phyloP scores from a whole-genome alignment of 2,113 vertebrate species.

The Microtus ochrogaster region DNA sequence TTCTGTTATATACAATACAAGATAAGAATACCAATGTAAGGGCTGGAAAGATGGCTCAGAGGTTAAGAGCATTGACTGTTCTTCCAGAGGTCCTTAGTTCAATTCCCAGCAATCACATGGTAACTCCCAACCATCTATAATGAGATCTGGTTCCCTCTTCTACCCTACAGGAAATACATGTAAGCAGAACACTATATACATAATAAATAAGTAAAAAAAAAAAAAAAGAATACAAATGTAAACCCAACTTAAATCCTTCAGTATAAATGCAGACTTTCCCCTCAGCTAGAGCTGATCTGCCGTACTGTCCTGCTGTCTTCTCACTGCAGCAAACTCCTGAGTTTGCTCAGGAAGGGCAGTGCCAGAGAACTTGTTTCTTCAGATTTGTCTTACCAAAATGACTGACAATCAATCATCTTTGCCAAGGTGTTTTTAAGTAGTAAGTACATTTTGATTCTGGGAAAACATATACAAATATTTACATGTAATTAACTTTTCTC shows the following conservation, averaged over 20 bases:
- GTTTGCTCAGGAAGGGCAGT: neutral
- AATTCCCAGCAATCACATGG: too few species aligned
- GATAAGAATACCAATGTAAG: neutral
- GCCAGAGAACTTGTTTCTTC: neutral
- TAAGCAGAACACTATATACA: too few species aligned
- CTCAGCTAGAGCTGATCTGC: neutral
- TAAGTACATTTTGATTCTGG: neutral
- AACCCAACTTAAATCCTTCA: neutral
- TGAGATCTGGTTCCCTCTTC: too few species aligned
- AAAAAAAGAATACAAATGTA: too few species aligned
- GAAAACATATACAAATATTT: neutral
- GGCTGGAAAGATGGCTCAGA: too few species aligned
- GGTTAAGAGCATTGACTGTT: too few species aligned
- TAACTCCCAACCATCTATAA: too few species aligned
- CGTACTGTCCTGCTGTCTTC: neutral
- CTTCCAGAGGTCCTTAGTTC: too few species aligned
- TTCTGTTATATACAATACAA: neutral
- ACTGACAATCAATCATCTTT: constrained; percentile 17
- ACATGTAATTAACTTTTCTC: neutral
- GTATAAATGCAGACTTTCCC: neutral
- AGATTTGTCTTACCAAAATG: neutral
- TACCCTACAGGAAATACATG: too few species aligned
- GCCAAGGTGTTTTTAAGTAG: neutral
- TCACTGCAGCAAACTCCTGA: neutral
- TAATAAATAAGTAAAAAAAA: too few species aligned